A percentile compares a stretch with the other conserved stretches of the same genome.
Conservation (phyloP, 1,140 invertebrate species). For the Solen grandis region DNA sequence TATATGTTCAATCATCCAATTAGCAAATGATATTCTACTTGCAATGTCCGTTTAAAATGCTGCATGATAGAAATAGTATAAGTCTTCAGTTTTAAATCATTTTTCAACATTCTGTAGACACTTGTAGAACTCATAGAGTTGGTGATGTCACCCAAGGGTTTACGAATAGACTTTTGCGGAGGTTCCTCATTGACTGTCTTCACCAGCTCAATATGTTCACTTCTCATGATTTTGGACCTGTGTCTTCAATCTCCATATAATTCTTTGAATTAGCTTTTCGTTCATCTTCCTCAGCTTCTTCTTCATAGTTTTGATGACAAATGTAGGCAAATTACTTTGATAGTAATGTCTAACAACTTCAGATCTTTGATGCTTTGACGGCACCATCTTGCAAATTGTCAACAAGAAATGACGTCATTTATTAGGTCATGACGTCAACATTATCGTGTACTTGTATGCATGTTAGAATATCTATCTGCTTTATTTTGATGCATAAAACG, state of each 20-base stretch:
- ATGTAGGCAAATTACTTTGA: neutral
- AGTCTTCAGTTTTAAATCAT: neutral
- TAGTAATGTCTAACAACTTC: neutral
- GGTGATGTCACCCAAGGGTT: neutral
- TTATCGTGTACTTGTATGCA: neutral
- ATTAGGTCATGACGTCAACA: neutral
- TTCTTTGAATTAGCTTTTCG: neutral
- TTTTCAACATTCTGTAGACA: neutral
- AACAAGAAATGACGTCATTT: neutral
- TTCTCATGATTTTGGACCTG: neutral
- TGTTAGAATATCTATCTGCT: neutral
- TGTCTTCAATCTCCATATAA: neutral
- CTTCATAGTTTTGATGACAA: neutral
- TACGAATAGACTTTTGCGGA: neutral
- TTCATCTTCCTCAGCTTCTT: neutral
- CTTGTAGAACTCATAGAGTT: neutral
- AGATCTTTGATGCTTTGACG: neutral
- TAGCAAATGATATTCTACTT: neutral
- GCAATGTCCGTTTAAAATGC: neutral
- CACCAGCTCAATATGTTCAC: neutral
- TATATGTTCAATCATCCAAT: neutral
- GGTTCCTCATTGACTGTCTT: neutral
- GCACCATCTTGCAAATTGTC: neutral
- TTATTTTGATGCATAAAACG: neutral
- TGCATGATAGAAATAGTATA: neutral